These are phyloP conservation scores for Hirundo rustica DNA, from an alignment of 2,797 vertebrate species.

Conservation along the genomic window DNA sequence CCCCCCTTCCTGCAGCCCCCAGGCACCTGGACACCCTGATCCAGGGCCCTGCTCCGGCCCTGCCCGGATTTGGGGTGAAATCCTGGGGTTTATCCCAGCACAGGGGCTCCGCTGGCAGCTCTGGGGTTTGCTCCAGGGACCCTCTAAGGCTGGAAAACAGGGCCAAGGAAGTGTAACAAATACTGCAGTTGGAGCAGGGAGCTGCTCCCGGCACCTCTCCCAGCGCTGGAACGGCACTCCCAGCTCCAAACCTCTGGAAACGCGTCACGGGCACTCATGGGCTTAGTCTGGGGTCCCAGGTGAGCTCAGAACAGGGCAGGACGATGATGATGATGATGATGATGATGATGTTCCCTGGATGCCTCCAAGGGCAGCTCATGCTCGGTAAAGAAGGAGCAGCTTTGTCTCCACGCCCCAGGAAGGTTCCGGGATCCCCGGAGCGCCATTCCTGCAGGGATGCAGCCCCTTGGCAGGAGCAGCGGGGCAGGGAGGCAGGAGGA, in stretches of 20 bases:
- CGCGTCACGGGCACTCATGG: fast-evolving
- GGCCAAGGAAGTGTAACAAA: neutral
- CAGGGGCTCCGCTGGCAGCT: neutral
- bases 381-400: neutral
- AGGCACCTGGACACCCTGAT: neutral
- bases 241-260: neutral
- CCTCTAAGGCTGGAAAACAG: fast-evolving
- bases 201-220: neutral
- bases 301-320: neutral
- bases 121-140: neutral
- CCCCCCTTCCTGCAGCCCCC: neutral
- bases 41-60: neutral
- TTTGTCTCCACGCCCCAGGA: neutral
- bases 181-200: neutral
- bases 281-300: neutral
- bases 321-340: too few relatives aligned
- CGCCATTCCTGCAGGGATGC: neutral
- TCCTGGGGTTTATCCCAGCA: too few relatives aligned
- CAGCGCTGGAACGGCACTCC: fast-evolving
- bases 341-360: neutral
- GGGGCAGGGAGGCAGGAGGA: neutral
- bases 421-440: neutral
- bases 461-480: too few relatives aligned
- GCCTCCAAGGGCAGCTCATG: neutral
- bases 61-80: too few relatives aligned